Evolutionary conservation across 2,113 vertebrate species (phyloP).

Genomic region (Corythoichthys intestinalis): DNA sequence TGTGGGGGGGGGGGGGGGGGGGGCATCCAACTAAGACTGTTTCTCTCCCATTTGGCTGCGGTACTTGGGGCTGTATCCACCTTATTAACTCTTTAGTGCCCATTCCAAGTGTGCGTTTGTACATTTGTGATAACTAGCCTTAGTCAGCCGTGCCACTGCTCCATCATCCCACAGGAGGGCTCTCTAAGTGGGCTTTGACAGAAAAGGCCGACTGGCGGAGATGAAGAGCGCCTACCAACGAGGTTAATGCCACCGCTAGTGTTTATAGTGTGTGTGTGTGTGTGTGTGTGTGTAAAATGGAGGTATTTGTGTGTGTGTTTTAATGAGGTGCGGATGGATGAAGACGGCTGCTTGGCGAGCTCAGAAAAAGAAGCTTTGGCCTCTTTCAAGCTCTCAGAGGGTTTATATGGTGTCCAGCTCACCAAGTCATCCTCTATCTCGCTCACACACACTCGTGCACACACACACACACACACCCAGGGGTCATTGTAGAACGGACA

Average conservation of each 20-base stretch:
- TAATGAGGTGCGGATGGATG: constrained; percentile 69
- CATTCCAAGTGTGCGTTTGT: constrained; percentile 27
- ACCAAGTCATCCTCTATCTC: constrained; percentile 14
- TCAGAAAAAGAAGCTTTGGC: constrained; percentile 52
- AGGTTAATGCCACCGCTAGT: constrained; percentile 60
- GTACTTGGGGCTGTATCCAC: constrained; percentile 40
- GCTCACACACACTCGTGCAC: constrained; percentile 21
- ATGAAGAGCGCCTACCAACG: constrained; percentile 57
- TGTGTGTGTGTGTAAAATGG: constrained; percentile 26
- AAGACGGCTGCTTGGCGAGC: constrained; percentile 53
- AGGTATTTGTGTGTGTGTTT: constrained; percentile 40
- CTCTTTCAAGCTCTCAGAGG: constrained; percentile 56
- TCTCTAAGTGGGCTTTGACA: constrained; percentile 66
- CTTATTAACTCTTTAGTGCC: constrained; percentile 42
- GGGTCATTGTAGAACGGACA: constrained; percentile 51
- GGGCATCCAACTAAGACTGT: constrained; percentile 19
- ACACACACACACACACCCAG: constrained; percentile 26
- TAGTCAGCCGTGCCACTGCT: constrained; percentile 54
- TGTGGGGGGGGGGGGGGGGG: too few relatives aligned
- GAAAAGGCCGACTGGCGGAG: constrained; percentile 61
- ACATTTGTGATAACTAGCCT: constrained; percentile 34
- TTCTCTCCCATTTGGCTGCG: constrained; percentile 39
- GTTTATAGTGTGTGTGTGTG: constrained; percentile 24
- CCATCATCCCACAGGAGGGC: constrained; percentile 50
- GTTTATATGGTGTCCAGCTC: constrained; percentile 47